phyloP scores from a whole-genome alignment of 1,140 invertebrate genomes.

The Psix sp. region DNA sequence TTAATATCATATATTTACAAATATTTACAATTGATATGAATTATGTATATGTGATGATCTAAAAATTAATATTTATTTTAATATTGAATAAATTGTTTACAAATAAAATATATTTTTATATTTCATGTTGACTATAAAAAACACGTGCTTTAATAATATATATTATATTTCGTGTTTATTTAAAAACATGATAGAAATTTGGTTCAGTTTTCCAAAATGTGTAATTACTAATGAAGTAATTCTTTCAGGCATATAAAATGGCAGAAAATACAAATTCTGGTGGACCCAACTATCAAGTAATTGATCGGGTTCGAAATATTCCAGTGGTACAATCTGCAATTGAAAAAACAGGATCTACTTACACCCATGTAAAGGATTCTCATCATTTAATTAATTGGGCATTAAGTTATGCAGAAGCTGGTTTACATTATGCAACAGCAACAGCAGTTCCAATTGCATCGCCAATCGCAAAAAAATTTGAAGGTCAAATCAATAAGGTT shows the following conservation, averaged over 20 bases:
- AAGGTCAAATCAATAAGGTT: conserved; percentile 74
- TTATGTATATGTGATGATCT: too few relatives aligned
- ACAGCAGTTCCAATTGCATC: conserved; percentile 70
- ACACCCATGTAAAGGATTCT: conserved; percentile 79
- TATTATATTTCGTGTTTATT: too few relatives aligned
- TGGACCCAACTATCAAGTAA: conserved; percentile 77
- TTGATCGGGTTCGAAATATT: conserved; percentile 80
- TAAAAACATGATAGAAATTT: too few relatives aligned
- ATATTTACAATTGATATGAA: too few relatives aligned
- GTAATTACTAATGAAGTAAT: too few relatives aligned
- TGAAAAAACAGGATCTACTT: conserved; percentile 79
- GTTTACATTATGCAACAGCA: conserved; percentile 70
- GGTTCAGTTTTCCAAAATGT: too few relatives aligned
- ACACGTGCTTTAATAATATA: too few relatives aligned
- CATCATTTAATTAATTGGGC: conserved; percentile 76
- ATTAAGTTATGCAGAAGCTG: conserved; percentile 74
- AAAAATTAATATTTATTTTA: too few relatives aligned
- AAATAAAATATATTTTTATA: too few relatives aligned
- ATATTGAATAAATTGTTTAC: too few relatives aligned
- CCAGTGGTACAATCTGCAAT: conserved; percentile 80
- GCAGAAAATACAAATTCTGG: conserved; percentile 41
- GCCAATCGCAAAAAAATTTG: conserved; percentile 74
- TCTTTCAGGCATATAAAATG: conserved; percentile 45
- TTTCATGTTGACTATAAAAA: too few relatives aligned
- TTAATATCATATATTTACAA: too few relatives aligned